A percentile compares a stretch with the other conserved stretches of the same genome.
Conservation (phyloP, 2,113 vertebrate species). For the Microcebus ravelobensis region DNA sequence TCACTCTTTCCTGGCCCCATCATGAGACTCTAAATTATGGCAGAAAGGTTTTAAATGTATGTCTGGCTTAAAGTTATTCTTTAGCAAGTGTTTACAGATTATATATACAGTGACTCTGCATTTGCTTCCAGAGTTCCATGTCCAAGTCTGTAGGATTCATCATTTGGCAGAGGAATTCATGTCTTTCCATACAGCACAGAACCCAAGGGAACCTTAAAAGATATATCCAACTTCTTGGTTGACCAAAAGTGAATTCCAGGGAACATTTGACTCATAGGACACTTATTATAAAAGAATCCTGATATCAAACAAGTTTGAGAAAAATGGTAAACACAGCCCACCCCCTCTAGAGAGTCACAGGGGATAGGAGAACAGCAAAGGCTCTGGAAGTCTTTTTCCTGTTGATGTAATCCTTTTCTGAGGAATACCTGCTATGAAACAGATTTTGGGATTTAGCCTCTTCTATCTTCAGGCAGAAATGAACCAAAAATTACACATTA, state of each 20-base stretch:
- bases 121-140: not conserved
- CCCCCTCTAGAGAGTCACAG: not conserved
- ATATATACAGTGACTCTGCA: not conserved
- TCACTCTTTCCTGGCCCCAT: not conserved
- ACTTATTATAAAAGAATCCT: not conserved
- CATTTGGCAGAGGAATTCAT: not conserved
- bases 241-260: not conserved
- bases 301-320: not conserved
- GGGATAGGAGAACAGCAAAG: accelerated
- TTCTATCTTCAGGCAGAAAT: not conserved
- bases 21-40: not conserved
- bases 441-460: not conserved
- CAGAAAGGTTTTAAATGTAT: not conserved
- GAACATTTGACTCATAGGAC: not conserved
- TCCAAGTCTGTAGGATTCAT: not conserved
- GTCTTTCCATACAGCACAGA: not conserved
- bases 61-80: not conserved
- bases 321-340: not conserved
- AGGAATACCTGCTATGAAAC: not conserved
- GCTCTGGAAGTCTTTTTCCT: no score
- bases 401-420: not conserved
- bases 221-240: not conserved
- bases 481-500: not conserved
- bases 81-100: not conserved
- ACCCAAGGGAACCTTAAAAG: not conserved